phyloP scores from a whole-genome alignment of 1,140 invertebrate genomes.

The Ceratitis capitata region DNA sequence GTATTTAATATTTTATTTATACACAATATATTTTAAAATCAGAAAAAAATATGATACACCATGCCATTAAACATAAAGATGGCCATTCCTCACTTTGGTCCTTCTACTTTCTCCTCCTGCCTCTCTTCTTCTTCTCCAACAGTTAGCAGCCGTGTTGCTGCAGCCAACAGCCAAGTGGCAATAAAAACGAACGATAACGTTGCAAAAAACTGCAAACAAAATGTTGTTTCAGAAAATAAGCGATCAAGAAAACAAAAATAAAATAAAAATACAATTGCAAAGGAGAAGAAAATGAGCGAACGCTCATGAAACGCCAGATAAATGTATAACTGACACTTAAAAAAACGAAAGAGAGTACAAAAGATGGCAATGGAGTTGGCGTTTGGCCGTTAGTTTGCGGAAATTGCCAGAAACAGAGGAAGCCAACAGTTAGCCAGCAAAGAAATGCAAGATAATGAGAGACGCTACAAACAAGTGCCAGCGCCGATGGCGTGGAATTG shows the following conservation, averaged over 20 bases:
- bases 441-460: constrained; percentile 2
- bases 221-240: neutral
- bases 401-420: neutral
- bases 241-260: neutral
- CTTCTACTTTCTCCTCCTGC: too few species aligned
- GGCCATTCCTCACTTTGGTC: neutral
- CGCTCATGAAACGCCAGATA: neutral
- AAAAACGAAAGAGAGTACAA: too few species aligned
- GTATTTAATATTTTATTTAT: neutral
- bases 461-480: neutral
- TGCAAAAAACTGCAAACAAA: neutral
- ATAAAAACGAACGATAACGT: neutral
- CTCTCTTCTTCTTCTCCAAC: too few species aligned
- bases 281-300: neutral
- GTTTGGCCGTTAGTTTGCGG: neutral
- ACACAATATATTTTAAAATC: neutral
- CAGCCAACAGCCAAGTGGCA: neutral
- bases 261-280: too few species aligned
- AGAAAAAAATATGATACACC: too few species aligned
- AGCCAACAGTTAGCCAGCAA: too few species aligned
- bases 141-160: neutral
- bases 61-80: neutral
- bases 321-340: neutral
- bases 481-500: neutral
- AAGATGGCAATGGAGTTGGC: neutral